Base-by-base conservation (phyloP, 2,113 vertebrate species). In the Rhabdornis inornatus region DNA sequence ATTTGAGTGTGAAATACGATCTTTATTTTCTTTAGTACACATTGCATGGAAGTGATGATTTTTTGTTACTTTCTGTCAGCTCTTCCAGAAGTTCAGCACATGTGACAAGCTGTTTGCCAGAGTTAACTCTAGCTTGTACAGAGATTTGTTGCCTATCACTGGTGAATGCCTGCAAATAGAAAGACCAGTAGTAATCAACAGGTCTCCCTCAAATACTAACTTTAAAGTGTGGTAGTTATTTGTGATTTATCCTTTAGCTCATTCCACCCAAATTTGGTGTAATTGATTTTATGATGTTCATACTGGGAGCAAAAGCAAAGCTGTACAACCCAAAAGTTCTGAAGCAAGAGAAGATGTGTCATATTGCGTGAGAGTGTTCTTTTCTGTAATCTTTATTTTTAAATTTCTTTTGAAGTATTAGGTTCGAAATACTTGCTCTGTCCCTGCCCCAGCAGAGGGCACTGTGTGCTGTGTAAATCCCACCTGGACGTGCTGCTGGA, bases 391-490 rank as follows among this genome's bases (percentile, higher is more conserved):
- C 2, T 33, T 37, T 6, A 22, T 7, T 35, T 76, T 42, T 76
- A 7, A 18, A 25, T 22, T 5, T 23, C 9, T 55, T 52, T 77
- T 65, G 7, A 37, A 75, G 6, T n/a, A 9, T n/a, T 64, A 18
- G 10, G 3, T 75, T 89, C 37, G 21, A 15, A 71, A 44, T 49
- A 15, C 0, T n/a, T 0, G 0, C 44, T 90, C 45, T 45, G 19
- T 63, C 5, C 75, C 50, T 92, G 60, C 6, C 50, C 92, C 97
- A 77, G 94, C 5, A 96, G 96, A 90, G 96, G 96, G 92, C 80
- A 87, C 89, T 91, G 56, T n/a, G 37, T 33, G 9, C 77, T 40
- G 3, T 11, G 19, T 44, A 63, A 92, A 22, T 86, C 28, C 28
- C 28, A 15, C 15, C 57, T 57, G 39, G 28, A 13, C 60, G 13